Base-by-base conservation (phyloP, 2,888 invertebrate genomes). In the Neocrepidodera transversa region DNA sequence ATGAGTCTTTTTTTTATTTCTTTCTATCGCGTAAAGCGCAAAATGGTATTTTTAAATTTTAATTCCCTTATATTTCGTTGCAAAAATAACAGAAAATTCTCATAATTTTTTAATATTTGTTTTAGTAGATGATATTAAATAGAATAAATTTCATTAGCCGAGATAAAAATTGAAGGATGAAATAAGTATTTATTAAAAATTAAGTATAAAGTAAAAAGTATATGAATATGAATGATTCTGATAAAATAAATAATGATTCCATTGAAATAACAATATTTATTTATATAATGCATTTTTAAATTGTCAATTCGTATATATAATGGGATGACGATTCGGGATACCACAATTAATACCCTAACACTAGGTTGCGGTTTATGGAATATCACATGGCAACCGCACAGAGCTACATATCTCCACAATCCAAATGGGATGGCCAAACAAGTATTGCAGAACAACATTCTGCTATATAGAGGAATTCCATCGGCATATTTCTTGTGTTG, bases 401-500 rank as follows among this genome's bases (percentile, higher is more conserved):
- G 45, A 18, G 30, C 36, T 54, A 42, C 49, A 53, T 55, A 56
- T 59, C 49, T 57, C 49, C 53, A 49, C 52, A 42, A 49, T 23
- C 53, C 48, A 53, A 58, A 40, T 57, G 53, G 56, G 43, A 47
- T 48, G 20, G 5, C 55, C 62, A 55, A 47, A 62, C 62, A 62
- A 58, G 42, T 58, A 55, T 48, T 54, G 47, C 45, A 49, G 14
- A 38, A 50, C 50, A 50, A 53, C 58, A 56, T 58, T 59, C 59
- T 57, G 62, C n/a, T n/a, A 59, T 59, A 42, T 16, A 40, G 42
- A 38, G 40, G 43, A 32, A 58, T 62, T 57, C 48, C 52, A 49
- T 48, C 43, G 38, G 53, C 56, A 55, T 43, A 59, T 62, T 59
- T 59, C 62, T 62, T 62, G 62, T 51, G 40, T 40, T 42, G 40